Conservation (phyloP, 2,888 invertebrate genomes). For the Papilio demoleus region DNA sequence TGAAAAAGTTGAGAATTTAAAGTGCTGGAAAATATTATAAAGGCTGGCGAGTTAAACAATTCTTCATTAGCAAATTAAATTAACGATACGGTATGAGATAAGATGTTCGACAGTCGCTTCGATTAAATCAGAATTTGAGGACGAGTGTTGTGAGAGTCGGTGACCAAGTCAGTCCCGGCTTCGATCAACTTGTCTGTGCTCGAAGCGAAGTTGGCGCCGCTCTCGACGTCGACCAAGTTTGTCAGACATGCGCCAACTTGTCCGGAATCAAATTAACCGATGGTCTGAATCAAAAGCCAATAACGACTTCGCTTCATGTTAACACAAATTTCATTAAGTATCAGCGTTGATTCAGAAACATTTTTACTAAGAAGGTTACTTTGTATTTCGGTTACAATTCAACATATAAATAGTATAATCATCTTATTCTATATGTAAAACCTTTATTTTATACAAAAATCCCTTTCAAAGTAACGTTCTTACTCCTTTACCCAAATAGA, state of each 20-base stretch:
- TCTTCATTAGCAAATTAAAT: not conserved
- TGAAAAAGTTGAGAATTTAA: constrained; percentile 10
- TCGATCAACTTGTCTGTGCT: constrained; percentile 18
- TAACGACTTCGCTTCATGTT: constrained; percentile 28
- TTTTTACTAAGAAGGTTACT: not conserved
- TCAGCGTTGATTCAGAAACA: constrained; percentile 16
- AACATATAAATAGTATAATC: not conserved
- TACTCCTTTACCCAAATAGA: too few species aligned
- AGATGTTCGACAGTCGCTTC: not conserved
- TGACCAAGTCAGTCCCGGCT: not conserved
- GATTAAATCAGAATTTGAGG: constrained; percentile 5
- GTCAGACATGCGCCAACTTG: constrained; percentile 26
- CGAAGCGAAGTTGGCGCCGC: constrained; percentile 20
- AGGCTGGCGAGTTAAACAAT: not conserved
- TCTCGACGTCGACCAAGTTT: constrained; percentile 19
- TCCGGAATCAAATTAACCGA: constrained; percentile 34
- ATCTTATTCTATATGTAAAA: not conserved
- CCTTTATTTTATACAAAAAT: too few species aligned
- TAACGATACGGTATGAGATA: too few species aligned
- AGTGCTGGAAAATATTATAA: constrained; percentile 3
- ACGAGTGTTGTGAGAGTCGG: not conserved
- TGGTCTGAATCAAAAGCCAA: constrained; percentile 34
- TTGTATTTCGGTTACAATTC: not conserved
- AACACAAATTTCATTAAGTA: constrained; percentile 18
- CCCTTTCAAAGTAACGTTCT: too few species aligned